Evolutionary conservation across 37 sponge, comb jelly and placozoan genomes (phyloP).

Genomic region (Corticium candelabrum): DNA sequence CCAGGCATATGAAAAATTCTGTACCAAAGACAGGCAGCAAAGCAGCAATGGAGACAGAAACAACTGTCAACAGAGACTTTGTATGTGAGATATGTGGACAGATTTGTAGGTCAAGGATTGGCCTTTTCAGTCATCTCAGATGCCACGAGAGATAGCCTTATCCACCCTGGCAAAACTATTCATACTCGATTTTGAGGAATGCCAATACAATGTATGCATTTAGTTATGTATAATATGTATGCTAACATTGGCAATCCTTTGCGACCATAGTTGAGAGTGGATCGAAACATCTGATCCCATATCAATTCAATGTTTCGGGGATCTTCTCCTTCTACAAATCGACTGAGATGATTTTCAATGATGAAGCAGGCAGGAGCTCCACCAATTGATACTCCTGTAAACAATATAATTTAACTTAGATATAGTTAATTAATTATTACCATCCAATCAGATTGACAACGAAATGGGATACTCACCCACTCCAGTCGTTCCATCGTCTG

Average conservation of each 20-base stretch:
- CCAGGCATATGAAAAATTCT: too few relatives aligned
- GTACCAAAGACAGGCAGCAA: too few relatives aligned
- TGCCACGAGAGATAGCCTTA: too few relatives aligned
- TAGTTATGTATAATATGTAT: neutral
- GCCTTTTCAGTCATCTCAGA: too few relatives aligned
- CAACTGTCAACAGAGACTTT: too few relatives aligned
- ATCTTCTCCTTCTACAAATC: conserved; percentile 76
- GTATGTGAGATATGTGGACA: too few relatives aligned
- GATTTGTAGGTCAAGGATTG: too few relatives aligned
- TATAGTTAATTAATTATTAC: neutral
- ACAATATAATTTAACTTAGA: neutral
- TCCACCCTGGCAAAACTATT: too few relatives aligned
- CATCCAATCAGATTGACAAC: neutral
- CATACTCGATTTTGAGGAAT: too few relatives aligned
- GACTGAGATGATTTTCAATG: conserved; percentile 67
- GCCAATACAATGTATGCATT: too few relatives aligned
- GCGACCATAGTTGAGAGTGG: conserved; percentile 75
- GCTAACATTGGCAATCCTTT: conserved; percentile 67
- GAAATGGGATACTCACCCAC: conserved; percentile 33
- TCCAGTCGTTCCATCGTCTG: conserved; percentile 61
- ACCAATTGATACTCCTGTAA: conserved; percentile 67
- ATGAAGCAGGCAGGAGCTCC: conserved; percentile 77
- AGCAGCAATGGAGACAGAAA: too few relatives aligned
- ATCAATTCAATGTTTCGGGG: conserved; percentile 66
- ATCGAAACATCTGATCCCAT: conserved; percentile 81